A percentile compares a stretch with the other conserved stretches of the same genome.
Conservation (phyloP, 2,888 invertebrate species). For the Lithophane semibrunnea region DNA sequence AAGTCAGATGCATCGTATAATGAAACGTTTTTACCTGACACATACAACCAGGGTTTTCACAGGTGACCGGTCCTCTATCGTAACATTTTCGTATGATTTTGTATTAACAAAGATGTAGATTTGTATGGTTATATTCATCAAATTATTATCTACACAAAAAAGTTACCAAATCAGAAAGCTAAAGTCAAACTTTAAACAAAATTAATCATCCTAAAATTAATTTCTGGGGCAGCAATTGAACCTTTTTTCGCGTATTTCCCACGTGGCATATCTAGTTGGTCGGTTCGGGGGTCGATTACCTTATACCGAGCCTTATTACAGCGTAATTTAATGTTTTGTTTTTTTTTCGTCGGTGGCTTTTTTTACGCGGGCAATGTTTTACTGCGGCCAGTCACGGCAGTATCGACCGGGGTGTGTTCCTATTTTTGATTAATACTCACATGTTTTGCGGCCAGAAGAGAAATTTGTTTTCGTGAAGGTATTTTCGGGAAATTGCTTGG, state of each 20-base stretch:
- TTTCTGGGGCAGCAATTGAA: constrained; percentile 66
- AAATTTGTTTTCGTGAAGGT: constrained; percentile 53
- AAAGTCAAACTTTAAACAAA: constrained; percentile 65
- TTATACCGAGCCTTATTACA: constrained; percentile 86
- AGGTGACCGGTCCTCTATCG: too few relatives aligned
- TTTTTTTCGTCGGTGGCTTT: constrained; percentile 81
- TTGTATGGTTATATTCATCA: too few relatives aligned
- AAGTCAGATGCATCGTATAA: too few relatives aligned
- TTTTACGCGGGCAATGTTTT: constrained; percentile 83
- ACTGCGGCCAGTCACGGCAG: constrained; percentile 87
- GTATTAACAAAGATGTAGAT: too few relatives aligned
- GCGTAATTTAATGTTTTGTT: constrained; percentile 88
- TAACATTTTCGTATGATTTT: too few relatives aligned
- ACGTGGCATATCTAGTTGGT: constrained; percentile 83
- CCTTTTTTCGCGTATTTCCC: constrained; percentile 85
- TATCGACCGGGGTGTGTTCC: constrained; percentile 83
- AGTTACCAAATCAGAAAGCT: constrained; percentile 50
- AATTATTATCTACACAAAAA: constrained; percentile 19
- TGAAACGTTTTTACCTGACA: too few relatives aligned
- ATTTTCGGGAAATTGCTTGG: constrained; percentile 54
- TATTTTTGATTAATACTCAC: constrained; percentile 75
- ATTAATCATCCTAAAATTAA: constrained; percentile 70
- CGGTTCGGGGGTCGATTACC: constrained; percentile 84
- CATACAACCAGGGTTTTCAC: too few relatives aligned
- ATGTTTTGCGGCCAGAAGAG: constrained; percentile 53